Percentiles rank a stretch among this genome's conserved stretches.
Evolutionary conservation across 2,797 vertebrate genomes (phyloP).

Genomic region (Myripristis murdjan): DNA sequence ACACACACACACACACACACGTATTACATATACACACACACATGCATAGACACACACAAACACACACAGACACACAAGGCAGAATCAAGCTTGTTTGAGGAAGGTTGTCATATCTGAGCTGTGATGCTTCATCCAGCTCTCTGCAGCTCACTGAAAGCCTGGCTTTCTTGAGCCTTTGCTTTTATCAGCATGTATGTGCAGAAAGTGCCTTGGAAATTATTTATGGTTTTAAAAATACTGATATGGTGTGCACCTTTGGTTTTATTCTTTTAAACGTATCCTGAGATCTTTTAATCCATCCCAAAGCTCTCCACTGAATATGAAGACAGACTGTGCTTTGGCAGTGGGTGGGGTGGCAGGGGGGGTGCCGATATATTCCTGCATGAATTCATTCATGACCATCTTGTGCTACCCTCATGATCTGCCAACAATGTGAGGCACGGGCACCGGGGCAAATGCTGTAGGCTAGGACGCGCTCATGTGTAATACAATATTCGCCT

Average conservation of each 20-base stretch:
- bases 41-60: conserved; percentile 35
- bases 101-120: conserved; percentile 77
- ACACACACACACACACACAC: conserved; percentile 32
- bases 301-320: conserved; percentile 58
- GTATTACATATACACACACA: conserved; percentile 58
- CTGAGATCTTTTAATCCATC: conserved; percentile 64
- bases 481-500: conserved; percentile 35
- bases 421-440: conserved; percentile 33
- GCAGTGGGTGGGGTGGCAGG: conserved; percentile 28
- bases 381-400: conserved; percentile 58
- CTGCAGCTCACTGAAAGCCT: conserved; percentile 71
- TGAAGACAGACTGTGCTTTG: conserved; percentile 49
- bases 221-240: conserved; percentile 84
- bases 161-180: conserved; percentile 73
- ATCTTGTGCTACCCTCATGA: conserved; percentile 37
- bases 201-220: conserved; percentile 81
- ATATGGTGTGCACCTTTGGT: conserved; percentile 68
- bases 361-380: conserved; percentile 48
- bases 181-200: conserved; percentile 82
- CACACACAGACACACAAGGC: conserved; percentile 33
- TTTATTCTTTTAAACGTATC: conserved; percentile 74
- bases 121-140: conserved; percentile 63
- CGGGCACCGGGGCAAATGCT: conserved; percentile 36
- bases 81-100: conserved; percentile 72
- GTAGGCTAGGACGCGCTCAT: conserved; percentile 30